Conservation (phyloP, 1,140 invertebrate species). For the Copidosoma floridanum region DNA sequence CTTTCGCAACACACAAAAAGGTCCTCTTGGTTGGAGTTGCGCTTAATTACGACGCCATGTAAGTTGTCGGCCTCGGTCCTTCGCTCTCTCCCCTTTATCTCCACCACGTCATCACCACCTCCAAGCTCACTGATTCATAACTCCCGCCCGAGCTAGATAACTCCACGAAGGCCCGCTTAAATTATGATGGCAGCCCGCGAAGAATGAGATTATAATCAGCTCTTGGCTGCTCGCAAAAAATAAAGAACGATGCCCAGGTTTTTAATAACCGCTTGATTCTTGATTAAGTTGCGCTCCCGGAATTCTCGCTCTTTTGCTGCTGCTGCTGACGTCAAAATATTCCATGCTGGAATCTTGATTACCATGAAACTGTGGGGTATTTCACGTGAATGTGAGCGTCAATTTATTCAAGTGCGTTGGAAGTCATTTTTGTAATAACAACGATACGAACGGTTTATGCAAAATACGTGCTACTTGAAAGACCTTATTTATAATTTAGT, state of each 20-base stretch:
- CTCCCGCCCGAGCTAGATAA: conserved; percentile 43
- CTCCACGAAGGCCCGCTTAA: conserved; percentile 25
- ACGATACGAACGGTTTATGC: too few relatives aligned
- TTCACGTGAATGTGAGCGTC: too few relatives aligned
- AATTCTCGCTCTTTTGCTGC: too few relatives aligned
- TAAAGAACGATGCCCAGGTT: conserved; percentile 47
- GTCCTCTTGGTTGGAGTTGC: conserved; percentile 1
- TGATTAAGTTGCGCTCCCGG: conserved; percentile 47
- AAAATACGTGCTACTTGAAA: too few relatives aligned
- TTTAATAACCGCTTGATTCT: conserved; percentile 49
- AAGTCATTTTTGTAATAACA: too few relatives aligned
- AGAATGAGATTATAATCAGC: conserved; percentile 48
- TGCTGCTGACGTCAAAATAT: too few relatives aligned
- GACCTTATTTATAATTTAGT: too few relatives aligned
- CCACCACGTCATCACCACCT: conserved; percentile 43
- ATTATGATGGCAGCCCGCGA: conserved; percentile 21
- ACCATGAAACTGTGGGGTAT: too few relatives aligned
- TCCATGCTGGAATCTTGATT: too few relatives aligned
- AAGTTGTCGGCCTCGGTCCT: conserved; percentile 35
- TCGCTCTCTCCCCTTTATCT: conserved; percentile 42
- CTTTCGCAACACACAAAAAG: neutral
- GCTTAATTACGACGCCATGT: conserved; percentile 44
- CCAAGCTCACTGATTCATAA: conserved; percentile 48
- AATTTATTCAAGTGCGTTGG: too few relatives aligned
- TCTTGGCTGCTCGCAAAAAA: too few relatives aligned